These are phyloP conservation scores for Rhopilema esculentum DNA, from an alignment of 30 jellyfish, hydroid and myxozoan genomes.

Conservation along the genomic window DNA sequence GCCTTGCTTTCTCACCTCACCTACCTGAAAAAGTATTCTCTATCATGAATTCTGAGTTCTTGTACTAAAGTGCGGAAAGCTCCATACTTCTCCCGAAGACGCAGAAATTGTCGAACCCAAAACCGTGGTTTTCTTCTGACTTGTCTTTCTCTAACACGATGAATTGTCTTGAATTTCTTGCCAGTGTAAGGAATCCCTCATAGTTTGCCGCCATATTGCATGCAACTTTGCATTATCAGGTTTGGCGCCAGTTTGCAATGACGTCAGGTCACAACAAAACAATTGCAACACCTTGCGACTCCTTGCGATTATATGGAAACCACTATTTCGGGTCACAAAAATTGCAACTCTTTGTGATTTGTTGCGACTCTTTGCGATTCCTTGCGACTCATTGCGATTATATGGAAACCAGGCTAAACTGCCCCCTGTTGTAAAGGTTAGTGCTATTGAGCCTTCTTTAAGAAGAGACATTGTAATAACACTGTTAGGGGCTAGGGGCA, in stretches of 20 bases:
- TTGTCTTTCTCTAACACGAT: slow-evolving; percentile 18
- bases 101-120: slow-evolving; percentile 44
- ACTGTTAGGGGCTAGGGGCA: too few species aligned
- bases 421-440: too few species aligned
- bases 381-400: slow-evolving; percentile 15
- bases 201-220: slow-evolving; percentile 34
- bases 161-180: slow-evolving; percentile 3
- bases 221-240: slow-evolving; percentile 15
- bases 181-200: slow-evolving; percentile 5
- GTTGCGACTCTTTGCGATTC: neutral
- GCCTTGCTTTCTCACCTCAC: slow-evolving; percentile 17
- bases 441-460: too few species aligned
- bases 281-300: neutral
- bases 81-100: slow-evolving; percentile 30
- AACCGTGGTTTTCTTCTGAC: slow-evolving; percentile 35
- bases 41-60: slow-evolving; percentile 40
- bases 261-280: slow-evolving; percentile 7
- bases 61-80: slow-evolving; percentile 42
- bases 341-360: neutral
- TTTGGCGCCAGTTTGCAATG: slow-evolving; percentile 18
- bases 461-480: too few species aligned
- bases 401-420: slow-evolving; percentile 27
- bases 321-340: slow-evolving; percentile 1
- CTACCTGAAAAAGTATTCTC: slow-evolving; percentile 43
- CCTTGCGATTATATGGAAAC: neutral